Conservation (phyloP, 2,888 invertebrate species). For the Amphipyra berbera region DNA sequence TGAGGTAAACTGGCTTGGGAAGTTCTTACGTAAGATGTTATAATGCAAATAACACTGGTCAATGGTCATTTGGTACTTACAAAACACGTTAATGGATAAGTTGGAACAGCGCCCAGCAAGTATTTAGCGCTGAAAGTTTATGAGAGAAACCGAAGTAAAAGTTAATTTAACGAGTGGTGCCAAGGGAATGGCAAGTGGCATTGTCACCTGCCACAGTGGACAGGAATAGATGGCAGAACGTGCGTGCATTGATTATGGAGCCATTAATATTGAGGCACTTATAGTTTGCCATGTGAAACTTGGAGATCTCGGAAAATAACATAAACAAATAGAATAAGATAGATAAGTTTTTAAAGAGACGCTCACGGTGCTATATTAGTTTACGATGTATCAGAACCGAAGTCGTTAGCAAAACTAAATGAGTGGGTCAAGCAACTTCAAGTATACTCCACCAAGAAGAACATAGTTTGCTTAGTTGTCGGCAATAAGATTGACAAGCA, state of each 20-base stretch:
- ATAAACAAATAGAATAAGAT: too few relatives aligned
- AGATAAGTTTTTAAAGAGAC: too few relatives aligned
- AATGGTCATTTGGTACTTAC: background rate
- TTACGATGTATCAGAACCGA: too few relatives aligned
- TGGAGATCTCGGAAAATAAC: too few relatives aligned
- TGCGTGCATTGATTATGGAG: background rate
- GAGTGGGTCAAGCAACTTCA: too few relatives aligned
- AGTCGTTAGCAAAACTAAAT: too few relatives aligned
- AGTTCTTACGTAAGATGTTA: background rate
- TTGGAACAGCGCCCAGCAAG: conserved; percentile 39
- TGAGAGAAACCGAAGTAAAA: conserved; percentile 53
- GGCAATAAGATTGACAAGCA: too few relatives aligned
- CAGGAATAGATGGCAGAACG: conserved; percentile 2
- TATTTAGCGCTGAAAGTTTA: conserved; percentile 43
- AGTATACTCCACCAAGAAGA: too few relatives aligned
- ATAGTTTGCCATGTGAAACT: too few relatives aligned
- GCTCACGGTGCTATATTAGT: too few relatives aligned
- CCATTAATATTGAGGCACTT: background rate
- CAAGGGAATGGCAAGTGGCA: conserved; percentile 31
- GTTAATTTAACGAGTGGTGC: conserved; percentile 38
- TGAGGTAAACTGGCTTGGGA: too few relatives aligned
- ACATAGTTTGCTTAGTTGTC: too few relatives aligned
- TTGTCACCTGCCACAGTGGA: conserved; percentile 31
- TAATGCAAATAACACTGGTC: background rate
- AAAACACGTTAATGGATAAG: conserved; percentile 23